A percentile compares a stretch with the other conserved stretches of the same genome.
phyloP scores from a whole-genome alignment of 1,140 invertebrate species.

The Diuraphis noxia region DNA sequence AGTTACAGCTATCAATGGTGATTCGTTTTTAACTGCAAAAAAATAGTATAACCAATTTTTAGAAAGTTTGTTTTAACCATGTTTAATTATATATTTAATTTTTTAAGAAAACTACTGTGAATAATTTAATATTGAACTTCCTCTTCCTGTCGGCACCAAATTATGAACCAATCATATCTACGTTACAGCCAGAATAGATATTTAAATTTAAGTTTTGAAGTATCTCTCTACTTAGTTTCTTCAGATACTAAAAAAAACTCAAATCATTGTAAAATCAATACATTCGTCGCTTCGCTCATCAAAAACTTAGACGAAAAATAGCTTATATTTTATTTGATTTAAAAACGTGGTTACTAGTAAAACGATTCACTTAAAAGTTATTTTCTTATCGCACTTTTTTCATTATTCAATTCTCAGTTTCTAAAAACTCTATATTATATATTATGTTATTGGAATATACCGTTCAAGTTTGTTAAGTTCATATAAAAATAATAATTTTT shows the following conservation, averaged over 20 bases:
- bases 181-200: not conserved
- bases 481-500: not conserved
- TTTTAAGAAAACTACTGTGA: not conserved
- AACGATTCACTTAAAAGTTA: not conserved
- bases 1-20: not conserved
- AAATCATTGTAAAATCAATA: not conserved
- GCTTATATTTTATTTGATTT: not conserved
- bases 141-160: too few relatives aligned
- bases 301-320: not conserved
- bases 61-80: not conserved
- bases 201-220: too few relatives aligned
- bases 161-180: not conserved
- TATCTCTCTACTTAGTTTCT: not conserved
- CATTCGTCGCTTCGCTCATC: not conserved
- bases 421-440: not conserved
- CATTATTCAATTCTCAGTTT: not conserved
- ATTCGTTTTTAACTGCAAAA: not conserved
- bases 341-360: not conserved
- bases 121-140: too few relatives aligned
- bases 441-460: not conserved
- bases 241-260: not conserved
- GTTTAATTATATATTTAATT: not conserved
- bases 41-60: not conserved
- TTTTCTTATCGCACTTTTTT: not conserved
- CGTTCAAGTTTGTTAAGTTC: not conserved